Evolutionary conservation across 2,888 invertebrate species (phyloP), one percentile per base, ranked within the genome.

Genomic region (Minunthozetes semirufus): DNA sequence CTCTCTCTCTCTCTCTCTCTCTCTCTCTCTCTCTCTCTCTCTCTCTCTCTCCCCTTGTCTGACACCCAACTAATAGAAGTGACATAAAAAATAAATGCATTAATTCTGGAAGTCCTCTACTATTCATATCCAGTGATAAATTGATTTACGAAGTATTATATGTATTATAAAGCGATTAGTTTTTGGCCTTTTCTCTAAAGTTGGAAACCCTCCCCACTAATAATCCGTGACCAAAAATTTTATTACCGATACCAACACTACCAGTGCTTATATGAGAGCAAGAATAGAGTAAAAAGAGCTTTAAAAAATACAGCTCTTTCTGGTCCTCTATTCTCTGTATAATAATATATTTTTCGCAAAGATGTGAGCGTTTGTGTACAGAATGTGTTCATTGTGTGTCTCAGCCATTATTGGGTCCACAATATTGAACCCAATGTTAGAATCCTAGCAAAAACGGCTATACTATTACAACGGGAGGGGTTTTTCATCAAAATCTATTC

Each of bases 201-300:
- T 38, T 22, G 19, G 19, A 22, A 42, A 42, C 68, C 68, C 68
- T 68, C 68, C 68, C 68, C 68, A 68, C 68, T 68, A 68, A 68
- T 68, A 68, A 68, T 68, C 68, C 68, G 68, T 68, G 68, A 68
- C 68, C 68, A 68, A 42, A 68, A 68, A 68, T 19, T 63, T 68
- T 68, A 68, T 68, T 68, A 68, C 42, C 61, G 25, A 61, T 25
- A 19, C 22, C 46, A 42, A 68, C n/a, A 29, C 59, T 61, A 61
- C 33, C 61, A 61, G 61, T 61, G 61, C 61, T 29, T 29, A 33
- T 61, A 29, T 22, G 13, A 15, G 33, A 1, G 25, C 61, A 29
- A 61, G 25, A 22, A 19, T 29, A 61, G 9, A n/a, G 61, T n/a
- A 61, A 33, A 61, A n/a, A 19, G 22, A 8, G 27, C 46, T 42